phyloP scores from a whole-genome alignment of 2,113 vertebrate species.

The Eonycteris spelaea region DNA sequence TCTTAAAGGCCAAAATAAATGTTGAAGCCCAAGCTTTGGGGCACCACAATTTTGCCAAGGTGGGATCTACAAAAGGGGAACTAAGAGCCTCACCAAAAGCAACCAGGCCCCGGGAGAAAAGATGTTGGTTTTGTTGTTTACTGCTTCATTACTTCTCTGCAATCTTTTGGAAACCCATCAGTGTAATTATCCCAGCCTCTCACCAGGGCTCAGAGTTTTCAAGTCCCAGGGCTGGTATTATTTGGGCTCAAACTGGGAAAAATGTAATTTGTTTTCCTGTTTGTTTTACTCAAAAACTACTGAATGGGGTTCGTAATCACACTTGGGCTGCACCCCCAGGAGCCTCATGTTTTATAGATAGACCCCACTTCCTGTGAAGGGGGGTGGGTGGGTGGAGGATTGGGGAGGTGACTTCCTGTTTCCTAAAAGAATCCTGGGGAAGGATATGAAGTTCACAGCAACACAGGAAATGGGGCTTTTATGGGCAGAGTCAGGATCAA shows the following conservation, averaged over 20 bases:
- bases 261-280: constrained; percentile 64
- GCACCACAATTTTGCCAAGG: background rate
- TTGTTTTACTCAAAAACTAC: constrained; percentile 63
- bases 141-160: constrained; percentile 45
- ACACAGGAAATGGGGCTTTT: background rate
- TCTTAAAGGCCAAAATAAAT: background rate
- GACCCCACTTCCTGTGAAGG: background rate
- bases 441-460: background rate
- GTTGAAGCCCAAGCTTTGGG: background rate
- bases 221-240: constrained; percentile 46
- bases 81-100: constrained; percentile 15
- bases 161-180: constrained; percentile 49
- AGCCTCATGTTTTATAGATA: background rate
- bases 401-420: background rate
- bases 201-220: constrained; percentile 36
- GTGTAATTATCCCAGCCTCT: constrained; percentile 55
- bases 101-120: background rate
- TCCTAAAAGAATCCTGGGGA: background rate
- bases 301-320: constrained; percentile 45
- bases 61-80: background rate
- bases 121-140: constrained; percentile 13
- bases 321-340: constrained; percentile 12
- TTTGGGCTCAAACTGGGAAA: constrained; percentile 57
- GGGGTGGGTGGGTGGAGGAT: too few relatives aligned
- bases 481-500: background rate